A percentile compares a stretch with the other conserved stretches of the same genome.
phyloP scores from a whole-genome alignment of 2,888 invertebrate species.

The Drosophila pullipes region DNA sequence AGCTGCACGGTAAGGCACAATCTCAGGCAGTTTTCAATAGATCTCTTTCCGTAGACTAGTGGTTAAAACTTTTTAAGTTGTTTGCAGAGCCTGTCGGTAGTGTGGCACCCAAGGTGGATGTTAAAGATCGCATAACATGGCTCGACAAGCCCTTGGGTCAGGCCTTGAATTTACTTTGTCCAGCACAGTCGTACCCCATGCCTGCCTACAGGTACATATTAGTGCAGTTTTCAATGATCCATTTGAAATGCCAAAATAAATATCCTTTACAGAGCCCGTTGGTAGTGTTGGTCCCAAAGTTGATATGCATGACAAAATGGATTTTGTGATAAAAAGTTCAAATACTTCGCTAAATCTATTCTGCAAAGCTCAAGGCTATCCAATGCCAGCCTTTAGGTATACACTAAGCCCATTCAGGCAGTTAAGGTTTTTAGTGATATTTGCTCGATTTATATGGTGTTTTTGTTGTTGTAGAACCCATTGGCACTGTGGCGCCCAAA shows the following conservation, averaged over 20 bases:
- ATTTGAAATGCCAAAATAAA: background rate
- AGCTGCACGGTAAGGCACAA: conserved; percentile 84
- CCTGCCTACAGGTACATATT: conserved; percentile 87
- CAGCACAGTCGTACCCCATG: conserved; percentile 92
- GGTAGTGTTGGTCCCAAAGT: conserved; percentile 88
- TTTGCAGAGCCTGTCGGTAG: conserved; percentile 89
- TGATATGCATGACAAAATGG: conserved; percentile 85
- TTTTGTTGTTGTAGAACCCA: conserved; percentile 81
- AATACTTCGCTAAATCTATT: conserved; percentile 85
- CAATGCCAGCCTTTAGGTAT: conserved; percentile 84
- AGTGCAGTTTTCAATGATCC: conserved; percentile 56
- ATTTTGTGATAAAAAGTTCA: conserved; percentile 74
- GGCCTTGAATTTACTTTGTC: conserved; percentile 90
- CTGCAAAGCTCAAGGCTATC: conserved; percentile 91
- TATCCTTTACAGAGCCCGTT: conserved; percentile 83
- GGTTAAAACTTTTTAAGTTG: conserved; percentile 2
- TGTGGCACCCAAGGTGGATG: conserved; percentile 89
- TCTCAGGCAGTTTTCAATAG: conserved; percentile 58
- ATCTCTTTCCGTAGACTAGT: background rate
- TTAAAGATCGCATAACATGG: conserved; percentile 88
- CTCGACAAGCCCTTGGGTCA: conserved; percentile 85
- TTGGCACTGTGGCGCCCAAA: conserved; percentile 87
- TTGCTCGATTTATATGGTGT: background rate
- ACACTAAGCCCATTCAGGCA: conserved; percentile 30
- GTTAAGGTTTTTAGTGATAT: background rate